Percentiles rank a stretch among this genome's conserved stretches.
These are phyloP conservation scores for Archips crataeganus DNA, from an alignment of 2,888 invertebrate genomes.

Conservation along the genomic window DNA sequence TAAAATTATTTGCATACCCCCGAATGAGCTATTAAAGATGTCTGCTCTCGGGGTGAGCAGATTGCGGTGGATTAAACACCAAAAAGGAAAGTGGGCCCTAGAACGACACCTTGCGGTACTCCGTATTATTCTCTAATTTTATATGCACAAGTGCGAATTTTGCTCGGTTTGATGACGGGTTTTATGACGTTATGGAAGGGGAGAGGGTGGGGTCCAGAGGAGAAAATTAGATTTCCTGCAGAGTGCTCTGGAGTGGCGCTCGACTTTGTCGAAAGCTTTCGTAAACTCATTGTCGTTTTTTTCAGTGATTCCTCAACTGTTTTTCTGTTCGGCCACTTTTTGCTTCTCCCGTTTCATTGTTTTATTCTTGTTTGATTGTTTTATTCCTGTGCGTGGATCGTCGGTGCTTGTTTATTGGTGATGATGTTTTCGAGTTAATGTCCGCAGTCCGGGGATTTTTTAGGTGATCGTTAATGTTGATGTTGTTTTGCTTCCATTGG, in stretches of 20 bases:
- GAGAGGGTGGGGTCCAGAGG: conserved; percentile 70
- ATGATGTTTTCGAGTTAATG: conserved; percentile 57
- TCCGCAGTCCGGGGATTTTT: conserved; percentile 53
- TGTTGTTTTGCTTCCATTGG: conserved; percentile 32
- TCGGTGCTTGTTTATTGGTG: conserved; percentile 54
- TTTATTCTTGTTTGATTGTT: conserved; percentile 69
- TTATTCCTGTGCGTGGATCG: conserved; percentile 65
- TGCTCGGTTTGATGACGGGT: conserved; percentile 65
- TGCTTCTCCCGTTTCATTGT: conserved; percentile 66
- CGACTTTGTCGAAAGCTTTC: conserved; percentile 80
- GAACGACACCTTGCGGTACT: conserved; percentile 61
- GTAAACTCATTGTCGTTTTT: conserved; percentile 66
- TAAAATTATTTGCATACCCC: conserved; percentile 85
- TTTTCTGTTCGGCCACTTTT: conserved; percentile 76
- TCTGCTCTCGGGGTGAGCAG: conserved; percentile 82
- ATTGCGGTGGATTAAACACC: conserved; percentile 86
- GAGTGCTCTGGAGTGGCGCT: conserved; percentile 73
- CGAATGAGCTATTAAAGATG: conserved; percentile 86
- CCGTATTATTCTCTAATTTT: conserved; percentile 70
- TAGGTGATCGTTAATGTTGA: conserved; percentile 37
- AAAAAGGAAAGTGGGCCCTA: conserved; percentile 70
- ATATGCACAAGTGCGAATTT: conserved; percentile 76
- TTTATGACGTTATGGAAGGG: conserved; percentile 75
- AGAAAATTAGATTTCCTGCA: conserved; percentile 83
- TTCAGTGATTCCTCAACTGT: conserved; percentile 74